Evolutionary conservation across 2,888 invertebrate genomes (phyloP).

Genomic region (Thymelicus acteon): DNA sequence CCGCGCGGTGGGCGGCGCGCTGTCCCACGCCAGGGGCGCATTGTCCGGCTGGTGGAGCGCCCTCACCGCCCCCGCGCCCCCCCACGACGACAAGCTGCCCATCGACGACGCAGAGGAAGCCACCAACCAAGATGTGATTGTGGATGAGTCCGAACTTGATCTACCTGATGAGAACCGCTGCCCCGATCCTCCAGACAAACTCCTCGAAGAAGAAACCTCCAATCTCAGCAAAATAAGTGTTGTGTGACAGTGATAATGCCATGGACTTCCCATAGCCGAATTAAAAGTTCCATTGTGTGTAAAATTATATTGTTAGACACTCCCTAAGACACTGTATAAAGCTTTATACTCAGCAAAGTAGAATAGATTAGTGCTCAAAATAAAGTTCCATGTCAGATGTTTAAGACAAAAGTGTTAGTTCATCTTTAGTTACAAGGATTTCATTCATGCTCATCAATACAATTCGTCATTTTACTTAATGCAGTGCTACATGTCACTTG

Average conservation of each 20-base stretch:
- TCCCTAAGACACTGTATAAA: not conserved
- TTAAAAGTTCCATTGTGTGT: conserved; percentile 10
- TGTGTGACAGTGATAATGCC: conserved; percentile 46
- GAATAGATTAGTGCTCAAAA: conserved; percentile 6
- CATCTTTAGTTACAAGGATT: not conserved
- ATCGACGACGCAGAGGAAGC: conserved; percentile 35
- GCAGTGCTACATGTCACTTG: not conserved
- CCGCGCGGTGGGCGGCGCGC: conserved; percentile 88
- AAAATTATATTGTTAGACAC: not conserved
- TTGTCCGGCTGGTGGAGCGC: conserved; percentile 94
- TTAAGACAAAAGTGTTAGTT: not conserved
- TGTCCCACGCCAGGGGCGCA: conserved; percentile 95
- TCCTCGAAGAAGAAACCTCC: conserved; percentile 59
- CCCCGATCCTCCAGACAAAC: conserved; percentile 64
- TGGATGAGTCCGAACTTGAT: conserved; percentile 41
- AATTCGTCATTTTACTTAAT: not conserved
- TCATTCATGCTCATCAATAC: not conserved
- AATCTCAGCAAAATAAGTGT: conserved; percentile 64
- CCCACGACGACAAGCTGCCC: conserved; percentile 43
- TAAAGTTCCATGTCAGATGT: not conserved
- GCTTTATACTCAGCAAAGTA: conserved; percentile 3
- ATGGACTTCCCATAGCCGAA: conserved; percentile 2
- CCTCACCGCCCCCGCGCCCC: conserved; percentile 62
- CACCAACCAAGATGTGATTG: conserved; percentile 41
- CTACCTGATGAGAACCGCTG: conserved; percentile 43